Conservation (phyloP, 1,140 invertebrate genomes). For the Trachymyrmex cornetzi region DNA sequence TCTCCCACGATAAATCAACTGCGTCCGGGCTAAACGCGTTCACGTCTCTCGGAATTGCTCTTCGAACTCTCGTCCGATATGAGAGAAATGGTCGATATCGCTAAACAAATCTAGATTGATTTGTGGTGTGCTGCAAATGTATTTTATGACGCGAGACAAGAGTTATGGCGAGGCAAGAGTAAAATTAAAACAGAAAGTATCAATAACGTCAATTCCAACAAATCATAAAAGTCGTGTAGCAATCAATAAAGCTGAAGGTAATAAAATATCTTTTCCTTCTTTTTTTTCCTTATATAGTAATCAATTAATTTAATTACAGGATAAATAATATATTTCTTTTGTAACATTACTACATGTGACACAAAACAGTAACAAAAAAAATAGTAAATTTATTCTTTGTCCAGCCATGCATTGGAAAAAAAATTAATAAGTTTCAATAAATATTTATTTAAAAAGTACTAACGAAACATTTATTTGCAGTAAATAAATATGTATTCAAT, state of each 20-base stretch:
- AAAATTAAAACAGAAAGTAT: neutral
- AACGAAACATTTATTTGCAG: no score
- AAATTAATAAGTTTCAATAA: no score
- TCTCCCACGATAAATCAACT: conserved; percentile 58
- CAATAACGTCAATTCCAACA: neutral
- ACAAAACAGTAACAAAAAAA: neutral
- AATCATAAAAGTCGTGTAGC: neutral
- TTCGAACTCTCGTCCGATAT: conserved; percentile 3
- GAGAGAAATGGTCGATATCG: conserved; percentile 35
- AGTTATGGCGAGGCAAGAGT: neutral
- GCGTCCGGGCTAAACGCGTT: conserved; percentile 28
- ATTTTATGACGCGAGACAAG: conserved; percentile 49
- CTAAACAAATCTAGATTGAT: conserved; percentile 59
- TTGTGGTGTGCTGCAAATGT: conserved; percentile 23
- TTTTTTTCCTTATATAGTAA: no score
- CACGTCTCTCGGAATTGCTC: conserved; percentile 49
- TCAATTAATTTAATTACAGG: neutral
- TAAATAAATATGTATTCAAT: no score
- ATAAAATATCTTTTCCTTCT: no score
- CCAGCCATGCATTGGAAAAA: no score
- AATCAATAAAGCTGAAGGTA: no score
- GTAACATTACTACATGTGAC: neutral
- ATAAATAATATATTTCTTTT: neutral
- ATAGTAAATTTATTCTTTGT: neutral
- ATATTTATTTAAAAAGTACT: no score